Evolutionary conservation across 2,797 vertebrate species (phyloP).

Genomic region (Sebastiscus tertius): DNA sequence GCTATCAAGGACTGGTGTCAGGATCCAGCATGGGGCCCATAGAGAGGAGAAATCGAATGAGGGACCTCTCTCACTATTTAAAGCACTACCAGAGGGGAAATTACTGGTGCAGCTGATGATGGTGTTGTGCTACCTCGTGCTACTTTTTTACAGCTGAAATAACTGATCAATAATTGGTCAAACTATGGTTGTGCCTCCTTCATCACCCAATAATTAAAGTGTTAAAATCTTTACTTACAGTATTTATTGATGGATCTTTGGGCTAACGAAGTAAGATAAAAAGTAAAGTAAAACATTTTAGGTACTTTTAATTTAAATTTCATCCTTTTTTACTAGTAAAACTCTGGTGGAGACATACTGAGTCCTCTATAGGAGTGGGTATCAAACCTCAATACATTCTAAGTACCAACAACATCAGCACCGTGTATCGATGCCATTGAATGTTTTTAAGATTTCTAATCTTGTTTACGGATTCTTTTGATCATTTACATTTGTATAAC

Average conservation of each 20-base stretch:
- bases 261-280: not conserved
- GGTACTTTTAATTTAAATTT: accelerated
- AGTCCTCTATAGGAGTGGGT: not conserved
- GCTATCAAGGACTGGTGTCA: too few relatives aligned
- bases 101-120: not conserved
- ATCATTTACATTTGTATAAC: not conserved
- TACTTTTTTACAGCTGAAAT: not conserved
- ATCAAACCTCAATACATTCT: not conserved
- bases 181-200: not conserved
- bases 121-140: not conserved
- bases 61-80: not conserved
- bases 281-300: too few relatives aligned
- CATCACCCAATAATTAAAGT: not conserved
- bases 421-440: not conserved
- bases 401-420: not conserved
- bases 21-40: not conserved
- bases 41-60: not conserved
- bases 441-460: too few relatives aligned
- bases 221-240: too few relatives aligned
- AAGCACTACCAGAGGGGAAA: not conserved
- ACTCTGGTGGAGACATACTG: not conserved
- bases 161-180: not conserved
- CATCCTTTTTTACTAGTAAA: too few relatives aligned
- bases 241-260: not conserved
- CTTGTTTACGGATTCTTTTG: not conserved